Evolutionary conservation across 1,140 invertebrate species (phyloP).

Genomic region (Drosophila orena): DNA sequence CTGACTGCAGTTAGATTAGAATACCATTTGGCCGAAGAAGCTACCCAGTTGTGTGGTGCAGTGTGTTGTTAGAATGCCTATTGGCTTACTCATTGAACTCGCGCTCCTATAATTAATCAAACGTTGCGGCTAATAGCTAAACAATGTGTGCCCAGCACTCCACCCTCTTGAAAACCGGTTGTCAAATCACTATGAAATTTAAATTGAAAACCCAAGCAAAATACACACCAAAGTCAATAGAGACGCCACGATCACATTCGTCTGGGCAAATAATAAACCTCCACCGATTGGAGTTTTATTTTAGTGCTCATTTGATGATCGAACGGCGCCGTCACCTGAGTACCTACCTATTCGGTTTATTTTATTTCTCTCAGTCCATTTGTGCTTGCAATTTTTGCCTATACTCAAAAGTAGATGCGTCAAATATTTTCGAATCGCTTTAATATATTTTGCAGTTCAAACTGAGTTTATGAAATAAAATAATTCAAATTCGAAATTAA

Average conservation of each 20-base stretch:
- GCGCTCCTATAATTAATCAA: conserved; percentile 68
- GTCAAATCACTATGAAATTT: conserved; percentile 46
- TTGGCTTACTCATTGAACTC: conserved; percentile 58
- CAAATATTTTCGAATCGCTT: neutral
- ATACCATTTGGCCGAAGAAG: neutral
- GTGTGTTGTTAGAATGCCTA: conserved; percentile 48
- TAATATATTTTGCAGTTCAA: neutral
- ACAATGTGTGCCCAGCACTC: conserved; percentile 53
- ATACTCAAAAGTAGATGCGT: neutral
- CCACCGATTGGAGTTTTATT: conserved; percentile 20
- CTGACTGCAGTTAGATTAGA: neutral
- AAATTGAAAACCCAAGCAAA: conserved; percentile 42
- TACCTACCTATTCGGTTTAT: neutral
- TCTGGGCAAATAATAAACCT: conserved; percentile 15
- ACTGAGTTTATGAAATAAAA: neutral
- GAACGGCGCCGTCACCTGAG: conserved; percentile 26
- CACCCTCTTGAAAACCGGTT: conserved; percentile 50
- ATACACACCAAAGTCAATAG: conserved; percentile 16
- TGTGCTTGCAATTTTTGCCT: neutral
- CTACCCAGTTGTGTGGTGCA: conserved; percentile 9
- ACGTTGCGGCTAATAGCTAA: conserved; percentile 70
- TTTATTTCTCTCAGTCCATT: neutral
- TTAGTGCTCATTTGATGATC: conserved; percentile 13
- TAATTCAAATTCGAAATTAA: neutral
- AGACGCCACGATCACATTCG: conserved; percentile 6